Evolutionary conservation across 2,113 vertebrate species (phyloP).

Genomic region (Melanerpes aurifrons): DNA sequence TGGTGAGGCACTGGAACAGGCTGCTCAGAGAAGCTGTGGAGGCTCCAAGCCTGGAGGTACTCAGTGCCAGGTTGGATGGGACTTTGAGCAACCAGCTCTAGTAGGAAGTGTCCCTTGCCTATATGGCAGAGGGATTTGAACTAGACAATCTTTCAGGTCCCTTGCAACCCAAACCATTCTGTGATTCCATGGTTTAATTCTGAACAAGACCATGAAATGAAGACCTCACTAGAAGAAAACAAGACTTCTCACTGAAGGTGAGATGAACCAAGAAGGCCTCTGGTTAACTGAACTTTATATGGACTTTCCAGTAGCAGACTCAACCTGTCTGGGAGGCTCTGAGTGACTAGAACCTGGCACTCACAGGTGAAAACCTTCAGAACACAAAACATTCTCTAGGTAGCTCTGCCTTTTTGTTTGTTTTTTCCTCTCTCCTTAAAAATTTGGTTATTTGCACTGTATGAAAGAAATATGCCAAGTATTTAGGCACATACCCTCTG

Average conservation of each 20-base stretch:
- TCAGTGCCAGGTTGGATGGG: too few species aligned
- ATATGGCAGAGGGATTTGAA: too few species aligned
- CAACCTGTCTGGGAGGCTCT: background rate
- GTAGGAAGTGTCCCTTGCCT: too few species aligned
- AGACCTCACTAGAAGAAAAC: too few species aligned
- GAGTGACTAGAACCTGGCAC: background rate
- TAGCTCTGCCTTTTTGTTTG: background rate
- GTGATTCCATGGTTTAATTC: background rate
- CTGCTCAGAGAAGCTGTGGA: too few species aligned
- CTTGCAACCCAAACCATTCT: too few species aligned
- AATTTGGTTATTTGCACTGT: slow-evolving; percentile 46
- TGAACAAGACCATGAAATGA: background rate
- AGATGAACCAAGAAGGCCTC: background rate
- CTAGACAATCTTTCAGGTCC: too few species aligned
- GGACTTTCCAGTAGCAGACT: background rate
- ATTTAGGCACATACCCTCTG: slow-evolving; percentile 78
- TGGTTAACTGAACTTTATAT: background rate
- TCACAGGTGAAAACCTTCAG: background rate
- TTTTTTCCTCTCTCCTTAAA: background rate
- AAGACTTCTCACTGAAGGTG: background rate
- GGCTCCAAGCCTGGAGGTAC: too few species aligned
- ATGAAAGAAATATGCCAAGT: slow-evolving; percentile 72
- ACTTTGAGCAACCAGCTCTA: too few species aligned
- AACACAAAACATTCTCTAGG: background rate
- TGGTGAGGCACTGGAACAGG: too few species aligned